These are phyloP conservation scores for Parascotia fuliginaria DNA, from an alignment of 2,888 invertebrate species.

Conservation along the genomic window DNA sequence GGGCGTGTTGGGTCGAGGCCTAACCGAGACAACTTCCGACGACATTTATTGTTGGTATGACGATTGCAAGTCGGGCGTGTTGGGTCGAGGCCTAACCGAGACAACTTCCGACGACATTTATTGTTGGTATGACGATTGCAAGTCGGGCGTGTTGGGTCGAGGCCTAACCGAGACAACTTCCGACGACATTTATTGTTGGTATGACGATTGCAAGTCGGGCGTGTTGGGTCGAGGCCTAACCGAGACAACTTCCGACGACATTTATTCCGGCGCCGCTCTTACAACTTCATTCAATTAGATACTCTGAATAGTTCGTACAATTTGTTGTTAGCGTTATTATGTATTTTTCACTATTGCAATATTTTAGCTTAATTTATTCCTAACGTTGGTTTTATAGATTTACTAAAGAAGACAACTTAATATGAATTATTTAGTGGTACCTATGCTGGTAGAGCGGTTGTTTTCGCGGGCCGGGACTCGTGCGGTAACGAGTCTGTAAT, in stretches of 20 bases:
- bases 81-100: too few relatives aligned
- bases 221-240: neutral
- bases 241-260: slow-evolving; percentile 4
- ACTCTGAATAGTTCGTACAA: slow-evolving; percentile 14
- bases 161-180: too few relatives aligned
- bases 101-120: too few relatives aligned
- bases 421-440: neutral
- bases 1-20: neutral
- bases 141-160: neutral
- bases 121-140: slow-evolving; percentile 9
- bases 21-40: too few relatives aligned
- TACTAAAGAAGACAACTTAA: too few relatives aligned
- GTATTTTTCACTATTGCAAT: slow-evolving; percentile 7
- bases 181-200: too few relatives aligned
- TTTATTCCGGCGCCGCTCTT: slow-evolving; percentile 5
- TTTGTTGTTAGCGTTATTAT: slow-evolving; percentile 8
- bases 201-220: slow-evolving; percentile 6
- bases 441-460: neutral
- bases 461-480: neutral
- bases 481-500: neutral
- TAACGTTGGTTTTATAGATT: too few relatives aligned
- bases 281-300: slow-evolving; percentile 24
- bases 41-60: slow-evolving; percentile 10
- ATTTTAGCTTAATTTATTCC: slow-evolving; percentile 16
- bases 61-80: slow-evolving; percentile 4